These are phyloP conservation scores for Philotrypesis tridentata DNA, from an alignment of 1,140 invertebrate genomes.

Conservation along the genomic window DNA sequence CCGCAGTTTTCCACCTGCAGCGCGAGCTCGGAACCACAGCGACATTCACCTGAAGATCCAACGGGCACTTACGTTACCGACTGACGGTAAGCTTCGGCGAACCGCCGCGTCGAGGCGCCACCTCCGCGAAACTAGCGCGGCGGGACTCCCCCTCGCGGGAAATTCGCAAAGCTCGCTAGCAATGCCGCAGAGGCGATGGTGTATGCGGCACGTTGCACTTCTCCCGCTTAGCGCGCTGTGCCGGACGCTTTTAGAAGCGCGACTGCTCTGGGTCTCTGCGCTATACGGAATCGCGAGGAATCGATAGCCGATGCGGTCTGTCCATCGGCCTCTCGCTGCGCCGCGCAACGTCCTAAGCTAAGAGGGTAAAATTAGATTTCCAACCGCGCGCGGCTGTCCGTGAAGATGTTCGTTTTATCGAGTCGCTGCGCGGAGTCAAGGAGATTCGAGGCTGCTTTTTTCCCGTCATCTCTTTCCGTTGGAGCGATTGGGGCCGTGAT, in stretches of 20 bases:
- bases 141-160: neutral
- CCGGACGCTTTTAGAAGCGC: constrained; percentile 6
- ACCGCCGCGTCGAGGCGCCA: constrained; percentile 1
- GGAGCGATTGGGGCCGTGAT: no score
- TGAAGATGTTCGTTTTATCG: neutral
- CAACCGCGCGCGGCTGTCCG: neutral
- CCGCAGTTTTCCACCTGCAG: neutral
- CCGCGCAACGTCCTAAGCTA: no score
- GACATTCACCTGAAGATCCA: neutral
- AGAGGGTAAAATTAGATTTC: constrained; percentile 27
- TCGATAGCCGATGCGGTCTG: constrained; percentile 13
- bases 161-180: neutral
- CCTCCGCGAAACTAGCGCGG: neutral
- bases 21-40: neutral
- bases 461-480: neutral
- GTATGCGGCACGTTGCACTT: constrained; percentile 19
- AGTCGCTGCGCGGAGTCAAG: neutral
- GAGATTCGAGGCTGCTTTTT: neutral
- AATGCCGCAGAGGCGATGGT: neutral
- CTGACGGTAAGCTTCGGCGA: neutral
- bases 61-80: constrained; percentile 1
- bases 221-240: neutral
- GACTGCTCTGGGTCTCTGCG: neutral
- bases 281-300: neutral
- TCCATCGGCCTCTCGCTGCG: neutral